Percentiles rank a stretch among this genome's conserved stretches.
Evolutionary conservation across 2,113 vertebrate species (phyloP).

Genomic region (Arvicanthis niloticus): DNA sequence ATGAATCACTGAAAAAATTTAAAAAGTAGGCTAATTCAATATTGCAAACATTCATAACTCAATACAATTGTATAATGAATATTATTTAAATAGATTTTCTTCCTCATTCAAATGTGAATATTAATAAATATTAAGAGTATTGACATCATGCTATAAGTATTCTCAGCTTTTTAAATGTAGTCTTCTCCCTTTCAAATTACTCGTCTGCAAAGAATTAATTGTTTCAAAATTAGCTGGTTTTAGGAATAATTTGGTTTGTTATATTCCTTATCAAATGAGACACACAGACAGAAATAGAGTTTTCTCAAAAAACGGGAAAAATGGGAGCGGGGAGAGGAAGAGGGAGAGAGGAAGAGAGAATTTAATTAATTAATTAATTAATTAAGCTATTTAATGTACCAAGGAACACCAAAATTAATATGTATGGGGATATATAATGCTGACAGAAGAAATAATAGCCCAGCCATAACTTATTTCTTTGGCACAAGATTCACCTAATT

Average conservation of each 20-base stretch:
- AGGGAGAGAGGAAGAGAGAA: no score
- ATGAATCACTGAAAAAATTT: neutral
- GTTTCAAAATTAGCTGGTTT: conserved; percentile 17
- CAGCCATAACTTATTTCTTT: neutral
- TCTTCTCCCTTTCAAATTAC: neutral
- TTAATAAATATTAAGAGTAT: neutral
- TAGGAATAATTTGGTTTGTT: neutral
- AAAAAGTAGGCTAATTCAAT: neutral
- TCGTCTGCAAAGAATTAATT: neutral
- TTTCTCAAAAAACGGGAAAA: neutral
- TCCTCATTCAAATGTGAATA: conserved; percentile 2
- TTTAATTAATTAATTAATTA: no score
- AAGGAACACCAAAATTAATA: neutral
- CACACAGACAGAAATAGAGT: neutral
- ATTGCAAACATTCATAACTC: neutral
- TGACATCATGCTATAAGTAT: neutral
- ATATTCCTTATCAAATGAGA: conserved; percentile 16
- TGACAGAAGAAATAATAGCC: conserved; percentile 2
- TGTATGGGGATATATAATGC: neutral
- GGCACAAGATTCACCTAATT: neutral
- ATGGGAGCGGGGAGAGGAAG: neutral
- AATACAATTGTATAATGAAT: neutral
- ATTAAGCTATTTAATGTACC: neutral
- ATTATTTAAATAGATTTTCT: neutral
- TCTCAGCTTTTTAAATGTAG: conserved; percentile 29